Evolutionary conservation across 2,797 vertebrate genomes (phyloP), one percentile per base, ranked within the genome.

Genomic region (Pangasius sanitwongsei): DNA sequence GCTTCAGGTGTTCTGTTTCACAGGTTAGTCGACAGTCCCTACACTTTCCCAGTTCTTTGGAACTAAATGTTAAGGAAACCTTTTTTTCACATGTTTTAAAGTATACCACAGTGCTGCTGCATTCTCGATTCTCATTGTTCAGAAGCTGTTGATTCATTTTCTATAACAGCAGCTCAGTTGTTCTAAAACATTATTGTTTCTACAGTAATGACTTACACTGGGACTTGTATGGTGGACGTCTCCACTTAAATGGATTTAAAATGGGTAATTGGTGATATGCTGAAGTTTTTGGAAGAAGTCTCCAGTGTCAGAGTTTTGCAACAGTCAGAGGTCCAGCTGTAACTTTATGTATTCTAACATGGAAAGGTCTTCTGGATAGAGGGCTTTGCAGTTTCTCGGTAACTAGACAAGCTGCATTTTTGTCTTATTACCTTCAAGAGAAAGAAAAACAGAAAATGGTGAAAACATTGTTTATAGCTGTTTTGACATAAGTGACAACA

Each of bases 1-100:
- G 41, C 57, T 86, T 50, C 11, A 31, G 87, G 80, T 85, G 80
- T 87, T 89, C 44, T 48, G 4, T 87, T 86, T 90, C 87, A 65
- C 48, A 18, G 81, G 78, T 86, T 13, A 59, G 25, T 61, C 61
- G 65, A 55, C 67, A 86, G n/a, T 74, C 57, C 50, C 57, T 85
- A 37, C 15, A 75, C 23, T 70, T 31, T 61, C 23, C 31, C 23
- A 23, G 9, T 23, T 61, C n/a, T 69, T 78, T 69, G 34, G 7
- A 88, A 50, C 13, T 23, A 28, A 83, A 44, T 44, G 44, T 53
- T 59, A 59, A 65, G 34, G 28, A 31, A 50, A 48, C 23, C 4
- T 28, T 15, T 61, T 11, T 12, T 16, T 55, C 50, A 55, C 12
- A 13, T 41, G 13, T 48, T 13, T 81, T 37, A 34, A 59, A 34